Conservation (phyloP, 2,113 vertebrate genomes). For the Poeciliopsis prolifica region DNA sequence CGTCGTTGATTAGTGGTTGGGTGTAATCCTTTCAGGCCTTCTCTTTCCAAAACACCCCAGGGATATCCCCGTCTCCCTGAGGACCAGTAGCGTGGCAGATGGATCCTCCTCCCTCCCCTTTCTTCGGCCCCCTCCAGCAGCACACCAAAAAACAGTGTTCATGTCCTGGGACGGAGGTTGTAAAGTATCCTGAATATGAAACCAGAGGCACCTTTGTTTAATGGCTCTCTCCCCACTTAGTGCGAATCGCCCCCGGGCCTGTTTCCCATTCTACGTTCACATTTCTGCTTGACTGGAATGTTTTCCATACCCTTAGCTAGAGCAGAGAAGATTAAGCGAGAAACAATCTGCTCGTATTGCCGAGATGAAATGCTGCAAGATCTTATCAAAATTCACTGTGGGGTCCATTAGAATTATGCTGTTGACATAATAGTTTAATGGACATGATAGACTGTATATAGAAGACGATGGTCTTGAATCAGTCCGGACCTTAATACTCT, state of each 20-base stretch:
- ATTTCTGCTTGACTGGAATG: constrained; percentile 73
- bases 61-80: constrained; percentile 80
- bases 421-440: constrained; percentile 24
- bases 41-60: constrained; percentile 79
- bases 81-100: constrained; percentile 82
- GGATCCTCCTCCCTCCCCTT: constrained; percentile 75
- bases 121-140: constrained; percentile 55
- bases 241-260: constrained; percentile 75
- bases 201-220: constrained; percentile 79
- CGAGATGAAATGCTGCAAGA: constrained; percentile 39
- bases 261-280: constrained; percentile 75
- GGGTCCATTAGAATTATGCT: constrained; percentile 16
- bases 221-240: constrained; percentile 77
- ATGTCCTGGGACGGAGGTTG: constrained; percentile 77
- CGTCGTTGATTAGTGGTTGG: constrained; percentile 83
- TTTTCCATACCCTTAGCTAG: constrained; percentile 74
- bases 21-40: constrained; percentile 83
- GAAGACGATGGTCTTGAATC: neutral
- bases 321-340: constrained; percentile 67
- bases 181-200: constrained; percentile 81
- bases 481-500: neutral
- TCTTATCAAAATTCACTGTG: constrained; percentile 52
- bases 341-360: constrained; percentile 66
- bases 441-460: constrained; percentile 3
- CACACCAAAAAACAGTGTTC: constrained; percentile 75